Evolutionary conservation across 2,888 invertebrate genomes (phyloP).

Genomic region (Cryptocephalus moraei): DNA sequence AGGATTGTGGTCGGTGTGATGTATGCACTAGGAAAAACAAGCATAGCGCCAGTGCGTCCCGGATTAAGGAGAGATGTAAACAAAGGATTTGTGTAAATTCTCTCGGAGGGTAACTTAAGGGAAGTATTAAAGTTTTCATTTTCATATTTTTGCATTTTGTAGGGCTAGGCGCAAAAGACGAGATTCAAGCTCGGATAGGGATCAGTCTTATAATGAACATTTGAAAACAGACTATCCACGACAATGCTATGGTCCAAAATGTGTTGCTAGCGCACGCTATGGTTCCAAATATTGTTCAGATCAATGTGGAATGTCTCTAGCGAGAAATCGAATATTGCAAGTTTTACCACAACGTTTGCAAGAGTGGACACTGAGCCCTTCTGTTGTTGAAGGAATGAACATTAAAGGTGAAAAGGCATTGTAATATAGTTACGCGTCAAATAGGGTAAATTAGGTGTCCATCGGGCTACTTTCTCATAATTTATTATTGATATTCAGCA

Average conservation of each 20-base stretch:
- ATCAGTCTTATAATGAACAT: conserved; percentile 42
- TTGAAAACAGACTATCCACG: conserved; percentile 51
- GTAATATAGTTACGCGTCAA: too few relatives aligned
- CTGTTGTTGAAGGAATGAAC: conserved; percentile 76
- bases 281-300: conserved; percentile 90
- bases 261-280: conserved; percentile 62
- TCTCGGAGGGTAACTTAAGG: conserved; percentile 26
- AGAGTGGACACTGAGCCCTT: conserved; percentile 83
- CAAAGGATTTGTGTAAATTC: conserved; percentile 40
- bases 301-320: conserved; percentile 81
- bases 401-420: conserved; percentile 24
- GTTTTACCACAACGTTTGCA: conserved; percentile 63
- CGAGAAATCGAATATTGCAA: conserved; percentile 75
- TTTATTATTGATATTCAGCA: too few relatives aligned
- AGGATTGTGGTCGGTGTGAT: conserved; percentile 64
- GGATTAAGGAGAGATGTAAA: conserved; percentile 40
- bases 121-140: not conserved
- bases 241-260: conserved; percentile 90
- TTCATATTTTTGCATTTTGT: conserved; percentile 9
- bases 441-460: too few relatives aligned
- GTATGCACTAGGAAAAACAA: conserved; percentile 41
- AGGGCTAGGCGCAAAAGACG: conserved; percentile 29
- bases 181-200: conserved; percentile 34
- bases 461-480: too few relatives aligned
- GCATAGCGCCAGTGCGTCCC: conserved; percentile 25